Percentiles rank a stretch among this genome's conserved stretches.
phyloP scores from a whole-genome alignment of 1,140 invertebrate species.

The Drosophila mayri region DNA sequence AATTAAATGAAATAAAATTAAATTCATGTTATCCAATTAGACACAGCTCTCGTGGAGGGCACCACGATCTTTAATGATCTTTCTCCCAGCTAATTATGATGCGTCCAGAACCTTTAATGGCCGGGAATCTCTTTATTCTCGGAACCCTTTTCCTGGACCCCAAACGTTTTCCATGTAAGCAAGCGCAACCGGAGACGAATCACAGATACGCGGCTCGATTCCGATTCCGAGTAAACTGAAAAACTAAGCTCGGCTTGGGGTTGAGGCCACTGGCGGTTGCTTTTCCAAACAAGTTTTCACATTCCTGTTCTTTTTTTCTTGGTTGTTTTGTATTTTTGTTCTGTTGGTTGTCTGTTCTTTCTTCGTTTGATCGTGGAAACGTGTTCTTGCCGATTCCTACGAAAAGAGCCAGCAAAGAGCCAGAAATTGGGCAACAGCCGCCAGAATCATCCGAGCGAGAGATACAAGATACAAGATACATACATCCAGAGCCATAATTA shows the following conservation, averaged over 20 bases:
- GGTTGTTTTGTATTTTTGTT: conserved; percentile 3
- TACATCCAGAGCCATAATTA: conserved; percentile 61
- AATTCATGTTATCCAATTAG: conserved; percentile 83
- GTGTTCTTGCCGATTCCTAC: conserved; percentile 63
- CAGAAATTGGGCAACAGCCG: conserved; percentile 52
- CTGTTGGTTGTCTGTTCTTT: conserved; percentile 28
- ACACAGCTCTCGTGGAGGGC: conserved; percentile 48
- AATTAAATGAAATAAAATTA: conserved; percentile 80
- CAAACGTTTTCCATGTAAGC: conserved; percentile 62
- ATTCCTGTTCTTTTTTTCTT: conserved; percentile 36
- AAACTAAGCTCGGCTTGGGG: conserved; percentile 35
- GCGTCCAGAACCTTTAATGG: conserved; percentile 71
- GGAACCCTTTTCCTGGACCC: conserved; percentile 62
- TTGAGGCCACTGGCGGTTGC: conserved; percentile 15
- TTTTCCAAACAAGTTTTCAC: conserved; percentile 66
- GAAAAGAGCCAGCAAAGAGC: conserved; percentile 46
- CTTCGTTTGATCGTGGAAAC: conserved; percentile 65
- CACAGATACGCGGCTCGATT: conserved; percentile 39
- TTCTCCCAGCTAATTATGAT: conserved; percentile 80
- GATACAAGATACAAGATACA: conserved; percentile 43
- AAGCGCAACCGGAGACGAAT: conserved; percentile 37
- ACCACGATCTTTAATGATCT: conserved; percentile 64
- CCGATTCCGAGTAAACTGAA: conserved; percentile 52
- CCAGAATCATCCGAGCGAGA: conserved; percentile 42
- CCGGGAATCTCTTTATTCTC: conserved; percentile 76